Evolutionary conservation across 2,797 vertebrate species (phyloP), one percentile per base, ranked within the genome.

Genomic region (Tolypeutes matacus): DNA sequence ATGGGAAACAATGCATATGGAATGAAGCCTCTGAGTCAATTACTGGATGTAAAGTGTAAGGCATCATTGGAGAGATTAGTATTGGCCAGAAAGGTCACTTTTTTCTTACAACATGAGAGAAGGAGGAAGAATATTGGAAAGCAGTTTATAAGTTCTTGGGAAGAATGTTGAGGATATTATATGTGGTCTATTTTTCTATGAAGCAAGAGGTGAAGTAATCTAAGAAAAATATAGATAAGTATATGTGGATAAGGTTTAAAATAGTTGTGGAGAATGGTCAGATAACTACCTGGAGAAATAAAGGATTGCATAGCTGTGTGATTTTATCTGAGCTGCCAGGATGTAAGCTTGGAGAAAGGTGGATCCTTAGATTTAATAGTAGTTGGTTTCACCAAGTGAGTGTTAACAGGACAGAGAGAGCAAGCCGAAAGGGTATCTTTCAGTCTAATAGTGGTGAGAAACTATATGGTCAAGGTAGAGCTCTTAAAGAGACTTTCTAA

Each of bases 241-340:
- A 56, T 56, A n/a, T 77, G 29, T 29, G 34, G 46, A 46, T 67
- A 15, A 80, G 5, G 18, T 82, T 77, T 89, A 14, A 91, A 89
- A 72, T 62, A 69, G 17, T 49, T 75, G 27, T 18, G 42, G 42
- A 51, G 42, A 10, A 10, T 49, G 15, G 27, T 27, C 29, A 31
- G 18, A 49, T 42, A 49, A 46, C 36, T 78, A 1, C 67, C 80
- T 76, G 34, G 34, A 34, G 23, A 82, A 46, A 58, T 70, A 53
- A 1, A 85, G 21, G 9, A 27, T 60, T 90, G 10, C 77, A 36
- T 15, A 84, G n/a, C 64, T 58, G n/a, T 90, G 56, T 81, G 58
- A n/a, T 76, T 91, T 92, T 62, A 39, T 65, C 56, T 85, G 65
- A 58, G 81, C 65, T 56, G 34, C 69, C 65, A 89, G 64, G 9